Evolutionary conservation across 1,140 invertebrate species (phyloP).

Genomic region (Hesperophylax magnus): DNA sequence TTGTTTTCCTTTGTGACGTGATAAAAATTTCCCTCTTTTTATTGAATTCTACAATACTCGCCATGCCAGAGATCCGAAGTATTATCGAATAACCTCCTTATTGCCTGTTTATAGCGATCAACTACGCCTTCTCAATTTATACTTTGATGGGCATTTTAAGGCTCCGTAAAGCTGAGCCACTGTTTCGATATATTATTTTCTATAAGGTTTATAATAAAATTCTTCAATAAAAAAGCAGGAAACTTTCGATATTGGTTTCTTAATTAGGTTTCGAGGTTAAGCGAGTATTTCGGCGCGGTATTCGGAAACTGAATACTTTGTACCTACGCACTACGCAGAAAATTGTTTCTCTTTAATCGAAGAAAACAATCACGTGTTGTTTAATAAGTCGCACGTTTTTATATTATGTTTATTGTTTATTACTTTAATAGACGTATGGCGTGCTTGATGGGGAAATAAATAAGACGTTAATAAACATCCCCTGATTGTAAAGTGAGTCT

Average conservation of each 20-base stretch:
- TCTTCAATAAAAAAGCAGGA: conserved; percentile 29
- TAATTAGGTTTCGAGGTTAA: conserved; percentile 21
- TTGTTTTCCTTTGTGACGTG: conserved; percentile 31
- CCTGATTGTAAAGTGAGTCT: no score
- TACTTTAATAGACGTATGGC: no score
- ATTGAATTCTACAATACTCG: conserved; percentile 11
- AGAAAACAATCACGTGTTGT: no score
- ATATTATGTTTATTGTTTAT: no score
- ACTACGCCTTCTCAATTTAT: conserved; percentile 38
- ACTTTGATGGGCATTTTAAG: conserved; percentile 32
- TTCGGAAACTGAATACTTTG: background rate
- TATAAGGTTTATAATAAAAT: conserved; percentile 39
- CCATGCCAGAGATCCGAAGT: conserved; percentile 6
- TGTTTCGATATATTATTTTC: conserved; percentile 35
- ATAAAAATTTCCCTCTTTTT: conserved; percentile 3
- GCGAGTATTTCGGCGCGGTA: conserved; percentile 1
- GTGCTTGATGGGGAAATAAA: no score
- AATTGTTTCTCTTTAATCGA: no score
- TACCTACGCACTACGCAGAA: no score
- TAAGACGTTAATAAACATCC: no score
- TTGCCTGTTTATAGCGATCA: conserved; percentile 28
- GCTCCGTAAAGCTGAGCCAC: conserved; percentile 24
- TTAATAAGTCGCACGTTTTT: no score
- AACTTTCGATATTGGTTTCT: conserved; percentile 24
- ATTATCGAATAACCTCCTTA: conserved; percentile 36